These are phyloP conservation scores for Euzophera pinguis DNA, from an alignment of 2,888 invertebrate genomes.

Conservation along the genomic window DNA sequence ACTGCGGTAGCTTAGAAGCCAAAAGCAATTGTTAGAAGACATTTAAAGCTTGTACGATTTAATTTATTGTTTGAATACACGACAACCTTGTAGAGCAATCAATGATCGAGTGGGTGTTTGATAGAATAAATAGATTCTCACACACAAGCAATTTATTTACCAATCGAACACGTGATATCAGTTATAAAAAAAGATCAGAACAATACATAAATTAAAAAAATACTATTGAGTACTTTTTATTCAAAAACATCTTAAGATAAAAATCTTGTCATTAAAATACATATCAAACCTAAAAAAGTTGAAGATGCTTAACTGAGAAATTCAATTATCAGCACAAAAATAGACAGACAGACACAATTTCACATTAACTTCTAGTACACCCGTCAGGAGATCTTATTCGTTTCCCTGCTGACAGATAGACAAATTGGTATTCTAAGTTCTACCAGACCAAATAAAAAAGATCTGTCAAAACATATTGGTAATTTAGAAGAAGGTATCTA, in stretches of 20 bases:
- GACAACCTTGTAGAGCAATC: slow-evolving; percentile 37
- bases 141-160: slow-evolving; percentile 25
- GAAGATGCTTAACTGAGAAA: neutral
- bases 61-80: slow-evolving; percentile 32
- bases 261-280: no score
- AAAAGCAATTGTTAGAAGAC: slow-evolving; percentile 30
- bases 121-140: slow-evolving; percentile 32
- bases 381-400: slow-evolving; percentile 40
- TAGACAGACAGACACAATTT: slow-evolving; percentile 3
- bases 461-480: slow-evolving; percentile 13
- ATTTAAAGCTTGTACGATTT: slow-evolving; percentile 41
- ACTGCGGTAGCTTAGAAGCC: slow-evolving; percentile 43
- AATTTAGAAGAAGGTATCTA: neutral
- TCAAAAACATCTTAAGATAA: no score
- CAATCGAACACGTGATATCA: slow-evolving; percentile 13
- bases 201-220: neutral
- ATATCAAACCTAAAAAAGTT: neutral
- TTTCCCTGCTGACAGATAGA: slow-evolving; percentile 63
- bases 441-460: slow-evolving; percentile 28
- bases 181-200: neutral
- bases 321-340: slow-evolving; percentile 4
- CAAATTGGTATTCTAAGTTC: slow-evolving; percentile 65
- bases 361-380: slow-evolving; percentile 14
- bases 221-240: no score
- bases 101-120: slow-evolving; percentile 34